phyloP scores from a whole-genome alignment of 2,888 invertebrate species.

The Mythimna ferrago region DNA sequence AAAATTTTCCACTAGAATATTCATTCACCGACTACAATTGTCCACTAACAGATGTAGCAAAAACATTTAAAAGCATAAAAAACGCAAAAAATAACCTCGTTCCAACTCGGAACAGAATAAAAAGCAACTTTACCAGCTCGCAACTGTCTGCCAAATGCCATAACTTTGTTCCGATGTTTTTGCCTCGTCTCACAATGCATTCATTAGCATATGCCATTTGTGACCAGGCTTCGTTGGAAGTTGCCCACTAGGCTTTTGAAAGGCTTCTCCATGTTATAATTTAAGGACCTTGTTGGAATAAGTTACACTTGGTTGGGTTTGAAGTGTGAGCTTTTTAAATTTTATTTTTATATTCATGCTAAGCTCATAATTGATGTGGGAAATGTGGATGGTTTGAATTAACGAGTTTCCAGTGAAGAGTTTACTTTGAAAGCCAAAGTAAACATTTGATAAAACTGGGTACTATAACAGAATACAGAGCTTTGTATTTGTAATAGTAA shows the following conservation, averaged over 20 bases:
- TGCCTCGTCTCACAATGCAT: slow-evolving; percentile 50
- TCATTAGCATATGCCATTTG: slow-evolving; percentile 58
- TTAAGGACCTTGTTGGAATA: slow-evolving; percentile 22
- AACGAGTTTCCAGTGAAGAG: neutral
- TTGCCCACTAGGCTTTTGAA: slow-evolving; percentile 27
- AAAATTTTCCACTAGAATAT: slow-evolving; percentile 33
- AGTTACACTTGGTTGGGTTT: slow-evolving; percentile 5
- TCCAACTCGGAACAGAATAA: slow-evolving; percentile 43
- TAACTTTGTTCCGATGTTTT: slow-evolving; percentile 54
- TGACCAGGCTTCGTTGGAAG: slow-evolving; percentile 21
- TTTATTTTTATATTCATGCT: slow-evolving; percentile 9
- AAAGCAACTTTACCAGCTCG: slow-evolving; percentile 48
- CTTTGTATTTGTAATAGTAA: neutral
- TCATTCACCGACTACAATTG: slow-evolving; percentile 23
- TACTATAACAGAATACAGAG: neutral
- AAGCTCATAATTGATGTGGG: slow-evolving; percentile 8
- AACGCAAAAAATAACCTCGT: slow-evolving; percentile 27
- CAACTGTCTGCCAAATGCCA: slow-evolving; percentile 60
- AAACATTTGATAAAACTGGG: slow-evolving; percentile 1
- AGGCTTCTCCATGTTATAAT: slow-evolving; percentile 14
- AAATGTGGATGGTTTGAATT: slow-evolving; percentile 2
- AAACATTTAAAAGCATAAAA: slow-evolving; percentile 38
- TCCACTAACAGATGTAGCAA: slow-evolving; percentile 28
- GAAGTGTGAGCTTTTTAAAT: slow-evolving; percentile 1
- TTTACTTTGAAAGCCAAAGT: neutral